These are phyloP conservation scores for Tolmerus cingulatus DNA, from an alignment of 2,888 invertebrate species.

Conservation along the genomic window DNA sequence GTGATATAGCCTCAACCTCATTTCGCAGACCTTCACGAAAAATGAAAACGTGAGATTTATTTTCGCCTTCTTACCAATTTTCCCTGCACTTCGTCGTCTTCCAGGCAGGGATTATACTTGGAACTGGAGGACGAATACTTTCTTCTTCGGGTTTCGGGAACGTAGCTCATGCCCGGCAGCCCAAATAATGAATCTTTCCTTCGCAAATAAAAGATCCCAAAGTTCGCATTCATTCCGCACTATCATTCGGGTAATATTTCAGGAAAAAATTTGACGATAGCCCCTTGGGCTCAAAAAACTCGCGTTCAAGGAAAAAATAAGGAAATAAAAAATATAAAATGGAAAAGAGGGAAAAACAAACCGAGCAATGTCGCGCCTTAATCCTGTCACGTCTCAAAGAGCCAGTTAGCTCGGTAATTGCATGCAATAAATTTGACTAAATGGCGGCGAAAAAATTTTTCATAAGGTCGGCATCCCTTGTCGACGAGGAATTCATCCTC, in stretches of 20 bases:
- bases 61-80: conserved; percentile 6
- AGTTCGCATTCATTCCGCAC: conserved; percentile 15
- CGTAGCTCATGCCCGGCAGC: background rate
- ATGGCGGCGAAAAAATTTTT: conserved; percentile 21
- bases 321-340: too few species aligned
- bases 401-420: conserved; percentile 41
- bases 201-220: conserved; percentile 15
- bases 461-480: conserved; percentile 13
- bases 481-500: background rate
- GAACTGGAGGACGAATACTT: background rate
- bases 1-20: conserved; percentile 26
- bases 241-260: conserved; percentile 2
- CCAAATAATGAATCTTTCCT: background rate
- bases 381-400: conserved; percentile 32
- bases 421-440: conserved; percentile 36
- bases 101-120: background rate
- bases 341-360: background rate
- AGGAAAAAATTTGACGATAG: conserved; percentile 16
- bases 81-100: background rate
- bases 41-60: conserved; percentile 24
- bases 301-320: background rate
- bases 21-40: conserved; percentile 25
- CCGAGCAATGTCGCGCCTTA: background rate
- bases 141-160: background rate
- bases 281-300: background rate